A percentile compares a stretch with the other conserved stretches of the same genome.
These are phyloP conservation scores for Platycheirus albimanus DNA, from an alignment of 2,888 invertebrate genomes.

Conservation along the genomic window DNA sequence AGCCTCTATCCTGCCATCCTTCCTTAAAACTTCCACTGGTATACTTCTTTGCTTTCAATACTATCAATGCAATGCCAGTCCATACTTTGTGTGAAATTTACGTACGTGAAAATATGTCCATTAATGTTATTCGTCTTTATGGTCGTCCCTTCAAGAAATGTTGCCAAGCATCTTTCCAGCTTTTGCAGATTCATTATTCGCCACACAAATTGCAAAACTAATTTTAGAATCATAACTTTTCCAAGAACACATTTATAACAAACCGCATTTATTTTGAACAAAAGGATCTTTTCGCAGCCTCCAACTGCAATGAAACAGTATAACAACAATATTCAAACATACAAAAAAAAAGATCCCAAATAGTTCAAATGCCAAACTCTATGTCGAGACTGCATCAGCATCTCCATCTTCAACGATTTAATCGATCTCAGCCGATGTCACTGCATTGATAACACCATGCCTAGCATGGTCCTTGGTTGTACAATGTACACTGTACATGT, in stretches of 20 bases:
- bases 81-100: constrained; percentile 50
- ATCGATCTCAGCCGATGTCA: constrained; percentile 71
- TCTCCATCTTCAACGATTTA: constrained; percentile 68
- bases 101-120: constrained; percentile 44
- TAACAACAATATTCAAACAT: background rate
- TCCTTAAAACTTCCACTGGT: background rate
- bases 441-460: constrained; percentile 73
- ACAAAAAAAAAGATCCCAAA: constrained; percentile 45
- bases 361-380: constrained; percentile 70
- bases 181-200: constrained; percentile 29
- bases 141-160: background rate
- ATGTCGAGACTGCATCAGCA: constrained; percentile 67
- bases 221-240: constrained; percentile 70
- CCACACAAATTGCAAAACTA: constrained; percentile 70
- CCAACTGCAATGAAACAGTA: constrained; percentile 5
- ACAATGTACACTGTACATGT: no score
- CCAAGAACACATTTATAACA: constrained; percentile 69
- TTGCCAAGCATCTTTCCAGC: constrained; percentile 21
- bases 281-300: constrained; percentile 12
- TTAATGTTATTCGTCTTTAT: constrained; percentile 11
- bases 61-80: constrained; percentile 18
- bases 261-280: constrained; percentile 16
- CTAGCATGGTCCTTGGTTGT: constrained; percentile 66
- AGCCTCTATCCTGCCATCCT: no score
- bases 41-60: background rate